A percentile compares a stretch with the other conserved stretches of the same genome.
These are phyloP conservation scores for Periophthalmodon schlosseri DNA, from an alignment of 2,113 vertebrate genomes.

Conservation along the genomic window DNA sequence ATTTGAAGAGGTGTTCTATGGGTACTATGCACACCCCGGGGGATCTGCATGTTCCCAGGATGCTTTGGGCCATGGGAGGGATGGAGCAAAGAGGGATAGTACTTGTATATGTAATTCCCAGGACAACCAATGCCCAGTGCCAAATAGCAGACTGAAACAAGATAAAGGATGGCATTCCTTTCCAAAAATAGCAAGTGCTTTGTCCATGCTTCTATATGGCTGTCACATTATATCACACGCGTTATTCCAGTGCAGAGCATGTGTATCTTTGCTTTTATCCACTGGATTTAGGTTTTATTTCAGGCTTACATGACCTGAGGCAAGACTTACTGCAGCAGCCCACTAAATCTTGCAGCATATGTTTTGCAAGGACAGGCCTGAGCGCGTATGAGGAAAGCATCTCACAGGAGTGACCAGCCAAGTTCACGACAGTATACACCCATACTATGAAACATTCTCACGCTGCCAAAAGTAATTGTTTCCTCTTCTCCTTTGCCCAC, in stretches of 20 bases:
- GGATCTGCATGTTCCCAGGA: conserved; percentile 65
- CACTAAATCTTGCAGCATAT: conserved; percentile 29
- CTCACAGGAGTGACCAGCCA: conserved; percentile 28
- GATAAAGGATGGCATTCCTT: conserved; percentile 47
- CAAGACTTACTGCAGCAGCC: conserved; percentile 23
- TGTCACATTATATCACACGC: conserved; percentile 48
- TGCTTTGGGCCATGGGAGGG: conserved; percentile 47
- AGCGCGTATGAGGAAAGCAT: conserved; percentile 19
- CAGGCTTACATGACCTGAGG: conserved; percentile 31
- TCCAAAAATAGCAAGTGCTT: conserved; percentile 70
- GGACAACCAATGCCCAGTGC: conserved; percentile 38
- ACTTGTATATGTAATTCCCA: conserved; percentile 55
- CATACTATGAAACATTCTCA: neutral
- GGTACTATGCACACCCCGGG: conserved; percentile 23
- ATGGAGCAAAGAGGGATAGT: neutral
- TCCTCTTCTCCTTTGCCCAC: no score
- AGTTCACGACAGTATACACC: conserved; percentile 3
- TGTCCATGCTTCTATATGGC: conserved; percentile 62
- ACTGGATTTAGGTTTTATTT: conserved; percentile 34
- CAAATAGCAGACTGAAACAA: conserved; percentile 28
- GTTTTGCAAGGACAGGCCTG: conserved; percentile 38
- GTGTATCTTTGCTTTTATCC: conserved; percentile 37
- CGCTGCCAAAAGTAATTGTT: no score
- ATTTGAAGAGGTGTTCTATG: conserved; percentile 31
- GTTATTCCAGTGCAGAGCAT: conserved; percentile 18